Percentiles rank a stretch among this genome's conserved stretches.
Conservation (phyloP, 2,888 invertebrate genomes). For the Glyphotaelius pellucidus region DNA sequence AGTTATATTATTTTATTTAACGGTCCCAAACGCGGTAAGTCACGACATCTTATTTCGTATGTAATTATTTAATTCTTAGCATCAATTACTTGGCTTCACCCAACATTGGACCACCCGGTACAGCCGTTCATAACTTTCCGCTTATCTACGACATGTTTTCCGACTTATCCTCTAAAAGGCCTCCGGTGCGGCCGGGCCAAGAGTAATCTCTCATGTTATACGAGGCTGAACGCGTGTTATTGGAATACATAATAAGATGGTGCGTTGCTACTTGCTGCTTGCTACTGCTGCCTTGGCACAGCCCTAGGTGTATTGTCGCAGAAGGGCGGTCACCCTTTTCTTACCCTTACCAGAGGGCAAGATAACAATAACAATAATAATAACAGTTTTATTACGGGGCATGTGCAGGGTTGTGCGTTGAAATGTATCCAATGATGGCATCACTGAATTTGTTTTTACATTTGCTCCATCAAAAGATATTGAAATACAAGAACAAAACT, state of each 20-base stretch:
- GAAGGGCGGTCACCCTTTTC: not conserved
- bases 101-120: not conserved
- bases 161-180: not conserved
- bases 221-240: not conserved
- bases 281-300: not conserved
- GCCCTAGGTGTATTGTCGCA: not conserved
- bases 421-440: not conserved
- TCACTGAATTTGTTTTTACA: not conserved
- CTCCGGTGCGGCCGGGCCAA: not conserved
- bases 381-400: not conserved
- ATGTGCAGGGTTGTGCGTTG: not conserved
- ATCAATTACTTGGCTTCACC: not conserved
- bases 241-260: constrained; percentile 2
- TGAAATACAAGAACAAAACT: no score
- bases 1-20: no score
- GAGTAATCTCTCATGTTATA: not conserved
- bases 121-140: not conserved
- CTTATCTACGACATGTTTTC: not conserved
- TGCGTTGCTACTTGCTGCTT: not conserved
- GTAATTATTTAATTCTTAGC: no score
- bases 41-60: no score
- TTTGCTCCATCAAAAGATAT: no score
- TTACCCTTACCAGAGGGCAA: not conserved
- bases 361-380: not conserved
- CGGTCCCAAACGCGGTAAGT: no score